phyloP scores from a whole-genome alignment of 1,140 invertebrate species.

The Drosophila funebris region DNA sequence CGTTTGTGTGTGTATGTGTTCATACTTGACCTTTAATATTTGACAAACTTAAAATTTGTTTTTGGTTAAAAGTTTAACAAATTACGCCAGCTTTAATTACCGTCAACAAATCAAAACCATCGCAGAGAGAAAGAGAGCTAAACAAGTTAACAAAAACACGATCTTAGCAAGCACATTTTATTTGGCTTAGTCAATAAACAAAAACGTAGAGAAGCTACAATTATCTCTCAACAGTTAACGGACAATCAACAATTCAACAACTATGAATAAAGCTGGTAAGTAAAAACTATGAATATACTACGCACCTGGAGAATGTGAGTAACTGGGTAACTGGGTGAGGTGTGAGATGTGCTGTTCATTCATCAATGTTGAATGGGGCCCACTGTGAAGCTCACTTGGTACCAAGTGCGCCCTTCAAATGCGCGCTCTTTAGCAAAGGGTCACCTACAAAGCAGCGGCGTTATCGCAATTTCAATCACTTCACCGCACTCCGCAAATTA shows the following conservation, averaged over 20 bases:
- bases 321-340: conserved; percentile 4
- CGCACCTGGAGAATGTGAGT: neutral
- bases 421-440: conserved; percentile 56
- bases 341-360: conserved; percentile 12
- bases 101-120: conserved; percentile 4
- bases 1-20: conserved; percentile 8
- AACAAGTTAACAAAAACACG: conserved; percentile 2
- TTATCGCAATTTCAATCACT: conserved; percentile 68
- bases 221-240: conserved; percentile 1
- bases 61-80: conserved; percentile 11
- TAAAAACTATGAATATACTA: neutral
- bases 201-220: neutral
- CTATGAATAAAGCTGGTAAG: conserved; percentile 17
- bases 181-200: neutral
- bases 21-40: conserved; percentile 27
- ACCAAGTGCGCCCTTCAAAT: conserved; percentile 63
- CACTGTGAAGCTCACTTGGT: neutral
- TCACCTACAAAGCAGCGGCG: conserved; percentile 78
- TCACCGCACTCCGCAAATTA: conserved; percentile 54
- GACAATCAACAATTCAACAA: neutral
- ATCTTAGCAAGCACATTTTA: neutral
- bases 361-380: neutral
- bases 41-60: neutral
- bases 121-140: neutral
- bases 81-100: conserved; percentile 18